Conservation (phyloP, 2,797 vertebrate genomes). For the Lophotriccus pileatus region DNA sequence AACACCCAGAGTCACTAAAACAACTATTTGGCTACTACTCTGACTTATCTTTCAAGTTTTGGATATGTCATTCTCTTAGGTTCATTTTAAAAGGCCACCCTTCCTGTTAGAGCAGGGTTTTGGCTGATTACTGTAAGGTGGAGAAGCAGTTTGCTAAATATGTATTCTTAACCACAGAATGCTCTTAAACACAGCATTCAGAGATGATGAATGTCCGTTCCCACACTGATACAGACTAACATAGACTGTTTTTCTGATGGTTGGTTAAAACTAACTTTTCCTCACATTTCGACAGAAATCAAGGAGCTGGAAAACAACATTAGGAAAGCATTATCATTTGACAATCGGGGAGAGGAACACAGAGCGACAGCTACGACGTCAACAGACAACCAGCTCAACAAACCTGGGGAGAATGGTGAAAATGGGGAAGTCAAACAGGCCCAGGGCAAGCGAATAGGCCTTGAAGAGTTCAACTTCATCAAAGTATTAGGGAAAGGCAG, state of each 20-base stretch:
- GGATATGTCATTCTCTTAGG: background rate
- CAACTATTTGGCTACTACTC: background rate
- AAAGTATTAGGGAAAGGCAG: constrained; percentile 98
- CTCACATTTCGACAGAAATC: constrained; percentile 77
- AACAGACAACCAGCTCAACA: constrained; percentile 76
- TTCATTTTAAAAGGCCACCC: constrained; percentile 16
- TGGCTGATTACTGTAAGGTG: background rate
- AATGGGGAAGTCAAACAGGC: constrained; percentile 86
- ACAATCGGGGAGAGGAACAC: constrained; percentile 89
- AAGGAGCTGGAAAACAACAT: constrained; percentile 95
- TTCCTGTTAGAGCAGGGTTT: constrained; percentile 23
- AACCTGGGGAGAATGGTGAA: constrained; percentile 79
- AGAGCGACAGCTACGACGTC: constrained; percentile 75
- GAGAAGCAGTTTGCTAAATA: constrained; percentile 16
- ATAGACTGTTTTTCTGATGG: background rate
- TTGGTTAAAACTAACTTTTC: background rate
- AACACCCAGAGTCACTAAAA: constrained; percentile 34
- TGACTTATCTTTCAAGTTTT: constrained; percentile 7
- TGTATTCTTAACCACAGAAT: background rate
- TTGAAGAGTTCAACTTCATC: constrained; percentile 93
- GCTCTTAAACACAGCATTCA: background rate
- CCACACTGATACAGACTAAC: background rate
- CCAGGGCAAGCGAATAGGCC: constrained; percentile 85
- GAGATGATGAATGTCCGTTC: background rate
- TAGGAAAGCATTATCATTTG: constrained; percentile 91